Evolutionary conservation across 1,140 invertebrate genomes (phyloP), one percentile per base, ranked within the genome.

Genomic region (Brachionus rotundiformis): DNA sequence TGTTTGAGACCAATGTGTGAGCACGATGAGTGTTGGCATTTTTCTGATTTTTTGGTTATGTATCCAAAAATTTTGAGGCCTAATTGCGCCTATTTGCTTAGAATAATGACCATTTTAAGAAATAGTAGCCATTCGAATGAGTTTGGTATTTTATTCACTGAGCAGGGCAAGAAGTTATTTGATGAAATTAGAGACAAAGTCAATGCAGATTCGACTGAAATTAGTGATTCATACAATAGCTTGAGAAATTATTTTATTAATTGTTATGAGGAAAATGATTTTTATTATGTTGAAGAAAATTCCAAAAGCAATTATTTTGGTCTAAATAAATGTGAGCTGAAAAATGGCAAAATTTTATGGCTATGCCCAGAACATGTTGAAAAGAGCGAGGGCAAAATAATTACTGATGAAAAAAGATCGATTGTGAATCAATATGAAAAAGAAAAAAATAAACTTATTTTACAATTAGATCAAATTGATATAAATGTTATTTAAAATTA

Each of bases 341-440:
- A 85, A 31, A 86, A 84, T 83, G 87, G 87, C n/a, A 87, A 87
- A 83, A 84, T 85, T 44, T 83, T 84, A 61, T 87, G 87, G 87
- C 81, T 87, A 27, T 87, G 87, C 83, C 68, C 83, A 3, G 65
- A 84, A 27, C 86, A 87, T 79, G 33, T 10, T 23, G 68, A 73
- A 23, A 19, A 33, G 33, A 36, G 29, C 16, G 33, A 19, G 13
- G 63, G 29, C 16, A 68, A 68, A 36, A 68, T 68, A n/a, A 19
- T 68, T 19, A 19, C 16, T 16, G 5, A 68, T 19, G 31, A 68
- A 68, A 68, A 68, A 68, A 68, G 29, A 36, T 68, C 63, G 5
- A 16, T 10, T 11, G 2, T n/a, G 3, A 68, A 36, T 68, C 63
- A 68, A 68, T 19, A 16, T 33, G 33, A 68, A n/a, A 29, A 68